A percentile compares a stretch with the other conserved stretches of the same genome.
Conservation (phyloP, 1,140 invertebrate species). For the Akabosia matsudoensis region DNA sequence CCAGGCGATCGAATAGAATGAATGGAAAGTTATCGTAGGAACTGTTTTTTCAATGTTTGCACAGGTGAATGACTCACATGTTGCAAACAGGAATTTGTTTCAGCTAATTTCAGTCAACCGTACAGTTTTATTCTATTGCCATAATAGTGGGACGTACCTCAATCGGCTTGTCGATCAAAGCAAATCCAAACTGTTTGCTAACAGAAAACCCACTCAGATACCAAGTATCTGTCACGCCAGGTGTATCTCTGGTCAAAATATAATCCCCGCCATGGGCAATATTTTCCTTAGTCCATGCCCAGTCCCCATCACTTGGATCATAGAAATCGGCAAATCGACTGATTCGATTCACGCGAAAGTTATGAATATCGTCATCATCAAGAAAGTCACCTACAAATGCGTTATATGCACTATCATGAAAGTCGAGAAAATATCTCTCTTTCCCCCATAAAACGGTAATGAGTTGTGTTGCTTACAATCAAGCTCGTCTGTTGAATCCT, state of each 20-base stretch:
- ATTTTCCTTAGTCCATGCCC: slow-evolving; percentile 55
- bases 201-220: slow-evolving; percentile 55
- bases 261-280: slow-evolving; percentile 54
- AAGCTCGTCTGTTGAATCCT: slow-evolving; percentile 53
- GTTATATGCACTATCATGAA: background rate
- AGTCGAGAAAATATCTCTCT: background rate
- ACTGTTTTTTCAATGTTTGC: background rate
- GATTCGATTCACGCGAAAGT: slow-evolving; percentile 41
- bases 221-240: slow-evolving; percentile 53
- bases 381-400: slow-evolving; percentile 37
- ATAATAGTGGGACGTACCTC: no score
- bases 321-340: slow-evolving; percentile 51
- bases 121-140: no score
- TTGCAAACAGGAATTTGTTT: no score
- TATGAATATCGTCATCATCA: slow-evolving; percentile 41
- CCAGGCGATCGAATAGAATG: no score
- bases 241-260: slow-evolving; percentile 51
- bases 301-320: slow-evolving; percentile 53
- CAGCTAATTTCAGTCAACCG: no score
- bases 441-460: background rate
- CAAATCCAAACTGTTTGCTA: slow-evolving; percentile 53
- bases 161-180: slow-evolving; percentile 50
- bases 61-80: no score
- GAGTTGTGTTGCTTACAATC: slow-evolving; percentile 50
- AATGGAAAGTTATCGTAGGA: background rate